Evolutionary conservation across 2,113 vertebrate genomes (phyloP), one percentile per base, ranked within the genome.

Genomic region (Chamaetylas fuelleborni): DNA sequence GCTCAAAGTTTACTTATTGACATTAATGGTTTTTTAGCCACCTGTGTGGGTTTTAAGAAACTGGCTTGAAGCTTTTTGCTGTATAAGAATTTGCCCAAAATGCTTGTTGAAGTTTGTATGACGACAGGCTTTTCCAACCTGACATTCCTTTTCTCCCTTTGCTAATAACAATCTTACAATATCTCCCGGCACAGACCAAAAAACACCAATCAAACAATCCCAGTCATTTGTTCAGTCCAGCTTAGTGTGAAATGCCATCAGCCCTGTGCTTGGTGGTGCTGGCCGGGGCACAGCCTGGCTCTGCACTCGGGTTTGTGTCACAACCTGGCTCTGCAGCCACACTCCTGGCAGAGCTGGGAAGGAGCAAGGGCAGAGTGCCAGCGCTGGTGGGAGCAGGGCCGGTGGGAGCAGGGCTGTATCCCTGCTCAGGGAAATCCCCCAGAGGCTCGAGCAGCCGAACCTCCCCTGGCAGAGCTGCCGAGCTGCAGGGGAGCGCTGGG

Each of bases 251-350:
- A 40, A 9, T 2, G 29, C 19, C 73, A 1, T 12, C 31, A 4
- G 10, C n/a, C 1, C 0, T 4, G 5, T 5, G 36, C 18, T 3
- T 0, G 0, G 14, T 4, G 1, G 2, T 0, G 2, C 51, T 3
- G 42, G 73, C 11, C 47, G n/a, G 25, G 25, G 16, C 28, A 2
- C 9, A 5, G 45, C 13, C 47, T 23, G 10, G 45, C 19, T 45
- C 45, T 45, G 45, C 19, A 45, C 9, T 45, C 45, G 11, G 45
- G 19, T 20, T 20, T 11, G 4, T 42, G 45, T 9, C 45, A 19
- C 45, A 45, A 19, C 19, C 45, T 10, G 19, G 43, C 43, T 45
- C 43, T 0, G 28, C 0, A 8, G 3, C 4, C 24, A 2, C 33
- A 2, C 3, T 7, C 78, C 8, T 7, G 47, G 74, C 71, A 8